phyloP scores from a whole-genome alignment of 2,888 invertebrate species.

The Drosophila affinis region DNA sequence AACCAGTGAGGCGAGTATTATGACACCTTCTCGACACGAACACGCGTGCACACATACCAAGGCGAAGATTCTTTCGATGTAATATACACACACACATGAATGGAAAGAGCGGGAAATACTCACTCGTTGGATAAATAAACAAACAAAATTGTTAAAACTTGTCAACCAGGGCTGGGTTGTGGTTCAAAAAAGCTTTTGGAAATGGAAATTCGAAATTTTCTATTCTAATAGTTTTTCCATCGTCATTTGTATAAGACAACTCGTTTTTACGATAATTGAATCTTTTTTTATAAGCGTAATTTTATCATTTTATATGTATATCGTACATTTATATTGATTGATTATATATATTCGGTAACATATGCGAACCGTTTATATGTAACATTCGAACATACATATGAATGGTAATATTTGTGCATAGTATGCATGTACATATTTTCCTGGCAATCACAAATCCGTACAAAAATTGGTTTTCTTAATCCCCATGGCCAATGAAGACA shows the following conservation, averaged over 20 bases:
- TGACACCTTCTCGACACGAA: not conserved
- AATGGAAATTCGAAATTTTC: too few relatives aligned
- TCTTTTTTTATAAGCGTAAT: too few relatives aligned
- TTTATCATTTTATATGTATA: too few relatives aligned
- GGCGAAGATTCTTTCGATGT: not conserved
- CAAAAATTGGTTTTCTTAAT: not conserved
- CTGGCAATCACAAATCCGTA: not conserved
- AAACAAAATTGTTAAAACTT: not conserved
- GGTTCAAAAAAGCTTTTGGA: too few relatives aligned
- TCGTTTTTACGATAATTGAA: too few relatives aligned
- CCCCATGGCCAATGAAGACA: not conserved
- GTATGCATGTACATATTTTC: not conserved
- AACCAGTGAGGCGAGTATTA: not conserved
- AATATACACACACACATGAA: not conserved
- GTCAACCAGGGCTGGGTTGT: not conserved
- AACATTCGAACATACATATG: too few relatives aligned
- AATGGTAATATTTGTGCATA: too few relatives aligned
- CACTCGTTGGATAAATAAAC: not conserved
- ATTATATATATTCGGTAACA: too few relatives aligned
- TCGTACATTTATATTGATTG: too few relatives aligned
- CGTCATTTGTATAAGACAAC: too few relatives aligned
- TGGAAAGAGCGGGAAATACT: not conserved
- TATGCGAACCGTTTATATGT: too few relatives aligned
- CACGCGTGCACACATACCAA: constrained; percentile 11
- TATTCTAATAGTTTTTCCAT: too few relatives aligned